Percentiles rank a stretch among this genome's conserved stretches.
Conservation (phyloP, 2,797 vertebrate genomes). For the Kryptolebias ocellatus region DNA sequence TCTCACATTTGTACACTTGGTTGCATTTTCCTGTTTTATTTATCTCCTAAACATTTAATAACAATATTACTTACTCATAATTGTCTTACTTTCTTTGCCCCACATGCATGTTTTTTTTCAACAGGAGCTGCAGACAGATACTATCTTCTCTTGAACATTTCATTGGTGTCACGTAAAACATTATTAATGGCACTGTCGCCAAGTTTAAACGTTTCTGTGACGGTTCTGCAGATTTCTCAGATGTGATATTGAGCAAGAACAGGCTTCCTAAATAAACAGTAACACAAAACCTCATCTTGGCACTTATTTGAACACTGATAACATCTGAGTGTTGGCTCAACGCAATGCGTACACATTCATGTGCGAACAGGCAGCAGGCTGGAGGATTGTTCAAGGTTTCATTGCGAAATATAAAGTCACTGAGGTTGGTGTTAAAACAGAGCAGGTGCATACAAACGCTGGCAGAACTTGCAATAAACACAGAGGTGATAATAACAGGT, state of each 20-base stretch:
- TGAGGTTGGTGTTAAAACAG: neutral
- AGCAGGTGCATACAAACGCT: conserved; percentile 21
- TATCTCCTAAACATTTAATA: too few relatives aligned
- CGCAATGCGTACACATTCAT: conserved; percentile 20
- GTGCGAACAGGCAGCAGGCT: conserved; percentile 16
- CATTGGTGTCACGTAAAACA: neutral
- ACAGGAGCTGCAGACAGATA: neutral
- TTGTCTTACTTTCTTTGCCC: neutral
- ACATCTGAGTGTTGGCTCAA: conserved; percentile 10
- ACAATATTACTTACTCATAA: too few relatives aligned
- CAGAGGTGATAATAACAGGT: neutral
- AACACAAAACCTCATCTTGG: conserved; percentile 41
- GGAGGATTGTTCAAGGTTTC: neutral
- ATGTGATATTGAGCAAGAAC: conserved; percentile 43
- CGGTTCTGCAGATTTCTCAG: neutral
- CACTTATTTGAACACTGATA: neutral
- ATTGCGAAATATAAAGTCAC: conserved; percentile 39
- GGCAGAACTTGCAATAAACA: conserved; percentile 1
- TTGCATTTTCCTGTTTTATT: too few relatives aligned
- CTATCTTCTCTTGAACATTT: neutral
- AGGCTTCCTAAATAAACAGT: conserved; percentile 42
- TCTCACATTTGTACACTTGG: neutral
- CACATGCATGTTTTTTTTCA: neutral
- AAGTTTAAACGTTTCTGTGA: neutral
- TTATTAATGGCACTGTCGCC: neutral